These are phyloP conservation scores for Thryonomys swinderianus DNA, from an alignment of 2,113 vertebrate species.

Conservation along the genomic window DNA sequence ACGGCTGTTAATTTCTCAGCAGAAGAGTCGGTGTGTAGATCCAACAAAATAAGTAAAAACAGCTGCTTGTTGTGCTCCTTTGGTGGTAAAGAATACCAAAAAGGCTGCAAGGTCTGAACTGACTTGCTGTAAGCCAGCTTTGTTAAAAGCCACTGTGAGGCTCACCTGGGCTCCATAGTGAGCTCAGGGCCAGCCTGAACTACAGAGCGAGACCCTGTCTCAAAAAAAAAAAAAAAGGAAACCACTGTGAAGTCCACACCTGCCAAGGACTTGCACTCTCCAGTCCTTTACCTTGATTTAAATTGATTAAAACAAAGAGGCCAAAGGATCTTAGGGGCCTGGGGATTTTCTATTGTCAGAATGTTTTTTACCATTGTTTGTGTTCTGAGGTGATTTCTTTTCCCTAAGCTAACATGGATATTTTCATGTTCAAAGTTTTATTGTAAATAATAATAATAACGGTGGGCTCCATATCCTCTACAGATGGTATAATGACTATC, in stretches of 20 bases:
- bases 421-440: conserved; percentile 52
- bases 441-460: not conserved
- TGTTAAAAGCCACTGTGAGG: conserved; percentile 36
- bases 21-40: not conserved
- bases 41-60: conserved; percentile 24
- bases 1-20: conserved; percentile 21
- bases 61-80: conserved; percentile 19
- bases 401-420: not conserved
- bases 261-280: not conserved
- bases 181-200: no score
- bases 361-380: not conserved
- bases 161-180: no score
- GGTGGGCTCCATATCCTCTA: not conserved
- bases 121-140: conserved; percentile 10
- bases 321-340: not conserved
- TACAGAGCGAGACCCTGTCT: no score
- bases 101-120: not conserved
- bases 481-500: not conserved
- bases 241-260: no score
- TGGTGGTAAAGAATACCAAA: conserved; percentile 30
- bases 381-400: conserved; percentile 39
- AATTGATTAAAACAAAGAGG: conserved; percentile 31
- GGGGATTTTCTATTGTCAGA: conserved; percentile 14
- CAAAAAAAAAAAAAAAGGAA: no score
- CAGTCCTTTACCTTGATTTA: conserved; percentile 28